phyloP scores from a whole-genome alignment of 1,140 invertebrate genomes.

The Prorops nasuta region DNA sequence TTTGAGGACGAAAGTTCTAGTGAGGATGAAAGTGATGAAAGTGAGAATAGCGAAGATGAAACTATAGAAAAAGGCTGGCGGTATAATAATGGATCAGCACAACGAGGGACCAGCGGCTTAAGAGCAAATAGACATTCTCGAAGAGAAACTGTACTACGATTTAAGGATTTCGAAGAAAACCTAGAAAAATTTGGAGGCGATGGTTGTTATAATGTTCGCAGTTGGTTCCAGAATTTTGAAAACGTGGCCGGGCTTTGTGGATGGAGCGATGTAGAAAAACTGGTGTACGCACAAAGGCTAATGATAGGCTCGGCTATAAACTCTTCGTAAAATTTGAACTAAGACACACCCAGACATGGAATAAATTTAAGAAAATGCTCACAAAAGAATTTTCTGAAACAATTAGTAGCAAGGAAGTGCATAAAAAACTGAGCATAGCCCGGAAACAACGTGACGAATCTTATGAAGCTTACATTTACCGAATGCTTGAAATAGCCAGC shows the following conservation, averaged over 20 bases:
- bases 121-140: background rate
- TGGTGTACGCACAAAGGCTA: slow-evolving; percentile 6
- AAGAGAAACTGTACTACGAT: background rate
- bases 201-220: background rate
- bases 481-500: slow-evolving; percentile 6
- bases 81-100: background rate
- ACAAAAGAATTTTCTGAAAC: slow-evolving; percentile 1
- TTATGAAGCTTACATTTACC: slow-evolving; percentile 11
- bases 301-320: slow-evolving; percentile 4
- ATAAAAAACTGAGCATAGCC: background rate
- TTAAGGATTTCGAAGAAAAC: slow-evolving; percentile 7
- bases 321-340: slow-evolving; percentile 7
- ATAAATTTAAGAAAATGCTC: background rate
- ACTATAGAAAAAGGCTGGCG: too few species aligned
- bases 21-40: too few species aligned
- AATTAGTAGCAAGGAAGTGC: background rate
- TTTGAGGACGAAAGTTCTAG: too few species aligned
- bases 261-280: slow-evolving; percentile 5
- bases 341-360: background rate
- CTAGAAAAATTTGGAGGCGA: slow-evolving; percentile 1
- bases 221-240: slow-evolving; percentile 1
- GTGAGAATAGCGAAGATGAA: background rate
- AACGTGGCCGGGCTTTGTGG: background rate
- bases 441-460: slow-evolving; percentile 7
- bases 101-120: too few species aligned